Base-by-base conservation (phyloP, 2,797 vertebrate species). In the Melanotaenia trifasciata region DNA sequence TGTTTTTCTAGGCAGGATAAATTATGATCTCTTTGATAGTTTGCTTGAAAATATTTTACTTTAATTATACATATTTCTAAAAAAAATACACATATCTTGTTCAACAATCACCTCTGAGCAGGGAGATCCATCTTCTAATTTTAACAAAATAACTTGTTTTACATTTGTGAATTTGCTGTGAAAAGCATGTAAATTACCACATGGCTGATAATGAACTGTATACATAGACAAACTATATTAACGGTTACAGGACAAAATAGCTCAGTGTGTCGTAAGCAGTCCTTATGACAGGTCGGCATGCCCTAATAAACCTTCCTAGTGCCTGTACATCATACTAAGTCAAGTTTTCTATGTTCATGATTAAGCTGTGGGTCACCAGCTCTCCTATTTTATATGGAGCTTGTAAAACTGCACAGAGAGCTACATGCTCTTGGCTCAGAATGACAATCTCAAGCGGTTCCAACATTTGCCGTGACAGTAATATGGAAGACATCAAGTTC, bases 401-500 rank as follows among this genome's bases (percentile, higher is more conserved):
- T 73, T 79, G 66, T 71, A 77, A 78, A 86, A 84, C 70, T 32
- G 70, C 80, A 53, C 57, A 67, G 40, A 70, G 51, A 72, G 64
- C 64, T 53, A 54, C 56, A 51, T 24, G 38, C 14, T 71, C 59
- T 78, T 64, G 70, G 65, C 81, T 74, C 33, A 11, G 43, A 36
- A 38, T 8, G 28, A 76, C 18, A 33, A 43, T 70, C 83, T 84
- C 67, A 69, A 83, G 67, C 57, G 54, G 65, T 58, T 80, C 74
- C 59, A 67, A 72, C 67, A 38, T 76, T 84, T 68, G 67, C 54
- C 26, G 57, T 76, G 84, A 86, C 75, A 70, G 84, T 38, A 65
- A 83, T 74, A 72, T 59, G 14, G 65, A 78, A 64, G 72, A 66
- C 69, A 80, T 70, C 4, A n/a, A 72, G 81, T 79, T 81, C 67